Evolutionary conservation across 1,140 invertebrate genomes (phyloP), one percentile per base, ranked within the genome.

Genomic region (Holcopasites calliopsidis): DNA sequence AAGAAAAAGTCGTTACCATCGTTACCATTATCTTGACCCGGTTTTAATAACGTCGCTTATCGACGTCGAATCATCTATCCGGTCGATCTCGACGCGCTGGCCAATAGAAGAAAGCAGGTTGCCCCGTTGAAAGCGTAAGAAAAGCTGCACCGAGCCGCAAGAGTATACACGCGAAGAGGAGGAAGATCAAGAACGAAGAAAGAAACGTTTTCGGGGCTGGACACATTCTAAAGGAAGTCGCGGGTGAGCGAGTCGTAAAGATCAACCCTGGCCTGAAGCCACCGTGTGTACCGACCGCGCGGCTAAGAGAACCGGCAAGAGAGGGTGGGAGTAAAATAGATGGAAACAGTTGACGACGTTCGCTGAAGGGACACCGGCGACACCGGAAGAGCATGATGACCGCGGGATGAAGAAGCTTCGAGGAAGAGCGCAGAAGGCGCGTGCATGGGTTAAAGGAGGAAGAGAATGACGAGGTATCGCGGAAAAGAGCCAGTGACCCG

Each of bases 211-310:
- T 60, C 57, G 23, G 55, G 49, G 61, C 47, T 65, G 65, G 73
- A 65, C 60, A 72, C 52, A 72, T 71, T 80, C 60, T 55, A 80
- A 81, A 65, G 40, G 18, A 76, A 76, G 71, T 28, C 38, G 52
- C 38, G 72, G 44, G 35, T 47, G 44, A 65, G 7, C 50, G 28
- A 54, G 47, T 38, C 47, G 40, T 80, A 80, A 40, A 80, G 49
- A 40, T 58, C 65, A 50, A 47, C 44, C 60, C 54, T 75, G 62
- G 69, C 76, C 70, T n/a, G 40, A 47, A 76, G 78, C 55, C 31
- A 76, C n/a, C n/a, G n/a, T 40, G 69, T 71, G 69, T 49, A 71
- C 55, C n/a, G 73, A 42, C 23, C 42, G 26, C n/a, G 16, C 13
- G 49, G 44, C 23, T 21, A 10, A n/a, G 31, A 11, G 61, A 62